Evolutionary conservation across 2,113 vertebrate species (phyloP), one percentile per base, ranked within the genome.

Genomic region (Cephalophus harveyi): DNA sequence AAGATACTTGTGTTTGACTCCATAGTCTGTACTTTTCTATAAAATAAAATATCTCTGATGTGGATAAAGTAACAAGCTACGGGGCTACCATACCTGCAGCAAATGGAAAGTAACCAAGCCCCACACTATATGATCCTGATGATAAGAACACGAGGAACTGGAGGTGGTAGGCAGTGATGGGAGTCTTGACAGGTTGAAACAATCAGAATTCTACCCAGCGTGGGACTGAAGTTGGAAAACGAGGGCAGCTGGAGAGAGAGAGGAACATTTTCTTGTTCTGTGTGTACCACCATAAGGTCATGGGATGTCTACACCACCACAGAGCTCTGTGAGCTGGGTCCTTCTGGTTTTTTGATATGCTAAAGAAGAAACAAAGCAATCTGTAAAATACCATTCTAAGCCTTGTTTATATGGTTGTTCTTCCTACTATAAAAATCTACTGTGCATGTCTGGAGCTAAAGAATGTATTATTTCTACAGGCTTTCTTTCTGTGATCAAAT

Each of bases 401-500:
- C 6, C 27, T 95, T 67, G 17, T 79, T 92, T 93, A 21, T 79
- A 16, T 9, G 19, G 33, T 81, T 92, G 79, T 59, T 83, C 33
- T 90, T 89, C 59, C 60, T 54, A 15, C 79, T 93, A 13, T 86
- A 76, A 92, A 95, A 87, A 21, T 91, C 74, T 57, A 2, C 16
- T 78, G 23, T 82, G 27, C 16, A 5, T 43, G 40, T 79, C 46
- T 83, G 15, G 30, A 57, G 21, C 62, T 94, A 46, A 84, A 84
- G 52, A 91, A 40, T 54, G 14, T 79, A 17, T 46, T 93, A 23
- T 93, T 60, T 90, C 71, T 89, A 78, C 25, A 83, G n/a, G 7
- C 2, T 94, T 95, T 55, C 48, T 84, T 92, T 93, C 64, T 96
- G 27, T 81, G 93, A 89, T 50, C 78, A 59, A 96, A 92, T 84